Evolutionary conservation across 2,888 invertebrate genomes (phyloP).

Genomic region (Omphaloscelis lunosa): DNA sequence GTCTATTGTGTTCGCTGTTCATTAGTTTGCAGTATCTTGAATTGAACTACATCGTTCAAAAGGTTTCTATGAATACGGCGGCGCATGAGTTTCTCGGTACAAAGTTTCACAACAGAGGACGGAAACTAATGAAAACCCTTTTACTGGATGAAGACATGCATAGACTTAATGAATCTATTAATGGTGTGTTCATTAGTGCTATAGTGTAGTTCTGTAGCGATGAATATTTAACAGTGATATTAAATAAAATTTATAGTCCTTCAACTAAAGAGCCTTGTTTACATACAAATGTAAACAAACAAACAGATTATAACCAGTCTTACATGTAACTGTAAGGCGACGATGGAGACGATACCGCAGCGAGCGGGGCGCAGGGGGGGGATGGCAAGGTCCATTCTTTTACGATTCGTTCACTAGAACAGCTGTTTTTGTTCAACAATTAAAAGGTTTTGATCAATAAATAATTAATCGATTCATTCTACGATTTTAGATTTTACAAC

Average conservation of each 20-base stretch:
- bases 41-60: constrained; percentile 9
- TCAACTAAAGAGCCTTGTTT: constrained; percentile 37
- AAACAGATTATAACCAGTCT: constrained; percentile 53
- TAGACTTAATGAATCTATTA: not conserved
- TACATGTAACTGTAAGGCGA: constrained; percentile 24
- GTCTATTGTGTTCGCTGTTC: constrained; percentile 53
- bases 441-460: constrained; percentile 58
- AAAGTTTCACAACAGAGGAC: not conserved
- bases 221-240: constrained; percentile 22
- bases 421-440: constrained; percentile 58
- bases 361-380: not conserved
- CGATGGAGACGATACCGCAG: not conserved
- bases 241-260: constrained; percentile 21
- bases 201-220: not conserved
- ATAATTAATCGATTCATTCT: constrained; percentile 48
- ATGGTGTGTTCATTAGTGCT: not conserved
- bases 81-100: constrained; percentile 19
- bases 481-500: constrained; percentile 39
- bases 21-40: constrained; percentile 25
- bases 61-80: constrained; percentile 15
- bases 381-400: constrained; percentile 52
- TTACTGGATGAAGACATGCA: not conserved
- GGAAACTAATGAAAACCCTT: constrained; percentile 13
- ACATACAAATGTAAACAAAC: constrained; percentile 60
- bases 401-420: constrained; percentile 56